Conservation (phyloP, 2,113 vertebrate genomes). For the Pantherophis guttatus region DNA sequence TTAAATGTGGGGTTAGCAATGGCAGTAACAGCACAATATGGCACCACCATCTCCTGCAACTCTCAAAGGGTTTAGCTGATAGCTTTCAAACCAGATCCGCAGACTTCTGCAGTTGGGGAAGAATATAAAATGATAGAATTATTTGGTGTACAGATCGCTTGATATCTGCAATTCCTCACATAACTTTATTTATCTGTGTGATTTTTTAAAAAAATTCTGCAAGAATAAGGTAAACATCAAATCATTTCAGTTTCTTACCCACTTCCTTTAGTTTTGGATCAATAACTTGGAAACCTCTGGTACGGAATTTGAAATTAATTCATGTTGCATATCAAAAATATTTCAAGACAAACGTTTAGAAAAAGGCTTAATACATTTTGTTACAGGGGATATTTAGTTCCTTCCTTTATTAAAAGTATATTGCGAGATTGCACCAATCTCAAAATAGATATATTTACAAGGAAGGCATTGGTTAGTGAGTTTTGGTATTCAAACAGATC, state of each 20-base stretch:
- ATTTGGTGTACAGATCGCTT: neutral
- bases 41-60: neutral
- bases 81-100: neutral
- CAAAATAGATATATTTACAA: conserved; percentile 56
- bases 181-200: neutral
- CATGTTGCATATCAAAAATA: neutral
- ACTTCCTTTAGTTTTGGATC: neutral
- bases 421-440: neutral
- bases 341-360: neutral
- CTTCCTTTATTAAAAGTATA: conserved; percentile 4
- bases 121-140: accelerated
- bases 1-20: neutral
- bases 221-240: neutral
- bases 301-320: neutral
- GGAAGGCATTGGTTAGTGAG: conserved; percentile 51
- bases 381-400: neutral
- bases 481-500: conserved; percentile 54
- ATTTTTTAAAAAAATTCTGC: neutral
- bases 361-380: neutral
- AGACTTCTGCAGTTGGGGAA: neutral
- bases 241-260: neutral
- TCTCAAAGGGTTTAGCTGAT: neutral
- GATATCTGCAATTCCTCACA: neutral
- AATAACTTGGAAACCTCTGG: neutral
- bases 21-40: neutral